Evolutionary conservation across 1,140 invertebrate species (phyloP).

Genomic region (Orchestia grillus): DNA sequence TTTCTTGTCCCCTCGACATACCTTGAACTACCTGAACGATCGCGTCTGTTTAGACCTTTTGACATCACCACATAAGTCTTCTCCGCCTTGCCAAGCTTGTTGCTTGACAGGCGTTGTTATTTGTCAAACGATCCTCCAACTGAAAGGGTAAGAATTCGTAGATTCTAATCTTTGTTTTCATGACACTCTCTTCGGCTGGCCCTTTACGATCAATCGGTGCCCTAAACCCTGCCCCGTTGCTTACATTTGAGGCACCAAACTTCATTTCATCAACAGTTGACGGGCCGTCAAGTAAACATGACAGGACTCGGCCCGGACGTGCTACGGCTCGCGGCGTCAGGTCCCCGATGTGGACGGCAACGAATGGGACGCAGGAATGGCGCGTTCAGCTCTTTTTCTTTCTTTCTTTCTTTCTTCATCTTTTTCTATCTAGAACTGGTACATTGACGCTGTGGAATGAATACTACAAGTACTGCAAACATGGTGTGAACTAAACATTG

Average conservation of each 20-base stretch:
- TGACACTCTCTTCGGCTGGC: too few species aligned
- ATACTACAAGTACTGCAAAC: not conserved
- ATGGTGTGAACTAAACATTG: not conserved
- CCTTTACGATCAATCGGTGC: not conserved
- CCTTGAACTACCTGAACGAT: too few species aligned
- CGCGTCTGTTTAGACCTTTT: not conserved
- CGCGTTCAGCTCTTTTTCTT: too few species aligned
- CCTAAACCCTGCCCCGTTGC: not conserved
- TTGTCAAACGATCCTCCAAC: not conserved
- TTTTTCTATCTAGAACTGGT: not conserved
- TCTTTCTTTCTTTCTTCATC: not conserved
- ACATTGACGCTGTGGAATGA: not conserved
- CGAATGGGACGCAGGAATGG: not conserved
- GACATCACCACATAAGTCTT: not conserved
- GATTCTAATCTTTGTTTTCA: too few species aligned
- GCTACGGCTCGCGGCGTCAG: too few species aligned
- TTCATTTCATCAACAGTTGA: not conserved
- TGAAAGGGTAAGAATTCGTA: not conserved
- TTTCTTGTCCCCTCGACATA: not conserved
- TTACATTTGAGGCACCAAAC: not conserved
- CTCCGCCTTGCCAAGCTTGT: not conserved
- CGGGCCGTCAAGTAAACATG: not conserved
- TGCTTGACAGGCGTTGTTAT: not conserved
- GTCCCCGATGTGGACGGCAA: too few species aligned
- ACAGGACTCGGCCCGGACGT: not conserved